Evolutionary conservation across 2,113 vertebrate genomes (phyloP), one percentile per base, ranked within the genome.

Genomic region (Todiramphus chloris): DNA sequence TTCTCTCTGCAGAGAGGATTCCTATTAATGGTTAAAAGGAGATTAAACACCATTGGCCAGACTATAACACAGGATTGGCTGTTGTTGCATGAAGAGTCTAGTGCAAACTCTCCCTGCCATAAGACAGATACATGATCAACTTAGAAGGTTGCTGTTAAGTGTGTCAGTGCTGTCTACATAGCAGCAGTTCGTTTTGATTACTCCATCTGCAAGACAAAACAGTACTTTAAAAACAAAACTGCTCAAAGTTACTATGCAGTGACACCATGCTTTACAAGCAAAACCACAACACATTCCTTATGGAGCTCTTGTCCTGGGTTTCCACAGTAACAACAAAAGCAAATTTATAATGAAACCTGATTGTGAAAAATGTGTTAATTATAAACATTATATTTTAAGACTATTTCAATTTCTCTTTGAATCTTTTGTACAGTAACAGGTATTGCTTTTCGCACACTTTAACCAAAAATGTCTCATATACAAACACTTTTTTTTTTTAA

Each of bases 281-380:
- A 66, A 67, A 66, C 28, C 23, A 64, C n/a, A 41, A 64, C 55
- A 83, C 28, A 24, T 41, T 59, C 19, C 28, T 30, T 17, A 15
- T 0, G 8, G 68, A 56, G 17, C 15, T 39, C 43, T 11, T 18
- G 25, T 31, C 44, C 43, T 23, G 1, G 3, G 43, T 95, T 95
- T 93, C 82, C 51, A 67, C 85, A 51, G 92, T 55, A 94, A 97
- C 73, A 33, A 35, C 30, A 64, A 74, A 62, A 66, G 55, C 33
- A 94, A 83, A 83, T 27, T 7, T 25, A 75, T 69, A 46, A 77
- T 62, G 41, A 88, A 83, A 56, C 23, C 24, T 35, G 39, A 88
- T 68, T n/a, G 10, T 31, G 82, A 96, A 89, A 31, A 69, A 63
- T 90, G 81, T 95, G 60, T 79, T 95, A 93, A 96, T 86, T 86